These are phyloP conservation scores for Dryococelus australis DNA, from an alignment of 2,888 invertebrate genomes.

Conservation along the genomic window DNA sequence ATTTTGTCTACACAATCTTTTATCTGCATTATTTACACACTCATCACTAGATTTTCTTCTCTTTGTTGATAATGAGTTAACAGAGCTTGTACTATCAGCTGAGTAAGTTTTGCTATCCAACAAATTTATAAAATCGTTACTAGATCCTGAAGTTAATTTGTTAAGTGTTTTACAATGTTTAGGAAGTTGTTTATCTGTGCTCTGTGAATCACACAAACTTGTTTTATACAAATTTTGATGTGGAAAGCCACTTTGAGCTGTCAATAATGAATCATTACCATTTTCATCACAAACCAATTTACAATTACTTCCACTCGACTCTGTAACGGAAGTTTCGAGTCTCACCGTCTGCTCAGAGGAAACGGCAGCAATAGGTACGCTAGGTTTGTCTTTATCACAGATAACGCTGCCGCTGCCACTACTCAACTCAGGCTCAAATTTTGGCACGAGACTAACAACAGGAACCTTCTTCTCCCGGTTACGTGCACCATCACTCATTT, in stretches of 20 bases:
- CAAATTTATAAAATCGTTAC: not conserved
- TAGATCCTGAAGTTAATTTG: not conserved
- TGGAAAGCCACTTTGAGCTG: not conserved
- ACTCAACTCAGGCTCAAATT: not conserved
- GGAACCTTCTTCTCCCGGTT: not conserved
- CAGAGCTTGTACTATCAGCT: constrained; percentile 1
- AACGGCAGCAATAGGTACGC: not conserved
- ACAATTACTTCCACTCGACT: not conserved
- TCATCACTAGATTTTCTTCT: constrained; percentile 3
- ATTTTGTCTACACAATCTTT: not conserved
- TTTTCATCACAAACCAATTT: not conserved
- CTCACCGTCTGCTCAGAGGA: not conserved
- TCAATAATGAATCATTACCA: not conserved
- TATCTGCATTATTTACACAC: not conserved
- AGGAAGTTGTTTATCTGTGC: not conserved
- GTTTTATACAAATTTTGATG: not conserved
- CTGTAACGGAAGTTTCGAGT: not conserved
- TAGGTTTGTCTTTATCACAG: constrained; percentile 7
- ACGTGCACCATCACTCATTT: not conserved
- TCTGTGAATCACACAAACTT: not conserved
- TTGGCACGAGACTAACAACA: not conserved
- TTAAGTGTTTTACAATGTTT: not conserved
- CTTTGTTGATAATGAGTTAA: not conserved
- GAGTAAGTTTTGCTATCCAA: not conserved
- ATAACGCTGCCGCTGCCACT: constrained; percentile 6